phyloP scores from a whole-genome alignment of 1,140 invertebrate genomes.

The Tetramorium simillimum region DNA sequence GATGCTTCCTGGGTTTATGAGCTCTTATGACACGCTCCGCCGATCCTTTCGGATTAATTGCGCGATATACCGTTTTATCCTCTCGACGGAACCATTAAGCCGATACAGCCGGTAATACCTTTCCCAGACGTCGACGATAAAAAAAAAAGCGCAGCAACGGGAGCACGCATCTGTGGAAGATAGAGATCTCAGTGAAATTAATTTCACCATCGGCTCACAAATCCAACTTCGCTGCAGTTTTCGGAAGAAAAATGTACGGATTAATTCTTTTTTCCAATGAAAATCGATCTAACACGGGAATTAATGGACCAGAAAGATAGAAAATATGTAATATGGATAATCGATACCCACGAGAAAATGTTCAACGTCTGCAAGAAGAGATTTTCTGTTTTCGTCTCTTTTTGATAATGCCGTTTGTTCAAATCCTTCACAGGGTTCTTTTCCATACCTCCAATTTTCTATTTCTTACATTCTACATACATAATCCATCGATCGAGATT shows the following conservation, averaged over 20 bases:
- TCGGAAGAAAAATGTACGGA: constrained; percentile 41
- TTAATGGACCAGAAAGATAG: constrained; percentile 37
- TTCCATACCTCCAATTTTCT: neutral
- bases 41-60: constrained; percentile 58
- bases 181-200: constrained; percentile 52
- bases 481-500: constrained; percentile 22
- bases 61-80: constrained; percentile 59
- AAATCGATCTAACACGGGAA: constrained; percentile 27
- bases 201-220: constrained; percentile 42
- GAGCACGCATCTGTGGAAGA: constrained; percentile 38
- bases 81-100: constrained; percentile 52
- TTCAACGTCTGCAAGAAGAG: neutral
- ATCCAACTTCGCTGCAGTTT: constrained; percentile 36
- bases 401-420: neutral
- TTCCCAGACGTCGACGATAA: constrained; percentile 39
- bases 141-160: constrained; percentile 12
- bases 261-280: constrained; percentile 37
- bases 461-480: neutral
- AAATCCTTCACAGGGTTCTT: neutral
- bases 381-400: constrained; percentile 2
- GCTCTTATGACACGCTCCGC: constrained; percentile 55
- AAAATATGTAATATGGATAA: constrained; percentile 32
- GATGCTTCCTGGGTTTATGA: constrained; percentile 44
- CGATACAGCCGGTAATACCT: constrained; percentile 48
- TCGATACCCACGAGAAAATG: constrained; percentile 12